Base-by-base conservation (phyloP, 2,113 vertebrate genomes). In the Colinus virginianus region DNA sequence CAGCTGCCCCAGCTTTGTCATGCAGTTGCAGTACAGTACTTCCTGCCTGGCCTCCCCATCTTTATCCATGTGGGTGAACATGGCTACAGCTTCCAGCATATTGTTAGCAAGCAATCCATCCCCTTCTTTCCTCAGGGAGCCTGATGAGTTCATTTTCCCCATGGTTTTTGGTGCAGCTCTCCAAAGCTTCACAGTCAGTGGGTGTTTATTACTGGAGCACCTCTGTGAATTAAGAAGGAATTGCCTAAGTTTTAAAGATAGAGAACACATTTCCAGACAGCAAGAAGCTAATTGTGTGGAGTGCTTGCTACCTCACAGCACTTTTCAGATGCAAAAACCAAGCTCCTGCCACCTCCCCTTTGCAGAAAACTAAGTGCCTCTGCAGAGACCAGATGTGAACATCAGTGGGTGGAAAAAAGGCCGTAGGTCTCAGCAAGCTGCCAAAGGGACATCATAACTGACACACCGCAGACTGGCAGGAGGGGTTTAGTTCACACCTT, bases 271-370 rank as follows among this genome's bases (percentile, higher is more conserved):
- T 32, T 62, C 48, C 42, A 36, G 40, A 5, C 30, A 67, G 36
- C 3, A 2, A 75, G 38, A 61, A 80, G 30, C 6, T 1, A 0
- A 30, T 13, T 2, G 0, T 3, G 32, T 0, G 2, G 25, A 90
- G 46, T 2, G 1, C 28, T 55, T 30, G 19, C 38, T 64, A n/a
- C 38, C 42, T 56, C 18, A 22, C 61, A 38, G 28, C 13, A 45
- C 45, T n/a, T 51, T 7, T 32, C 2, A 1, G 38, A 28, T 6
- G 32, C 64, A 83, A 38, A 48, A 14, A 17, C 28, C 61, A n/a
- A 32, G 28, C 36, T 58, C 55, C 63, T 53, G 23, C 40, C 51
- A 62, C 38, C 38, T 38, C 20, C 14, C 8, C 23, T 36, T 53
- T 1, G 2, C 56, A 38, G 34, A 42, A 30, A 59, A 30, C 8